phyloP scores from a whole-genome alignment of 1,140 invertebrate genomes.

The Achatina immaculata region DNA sequence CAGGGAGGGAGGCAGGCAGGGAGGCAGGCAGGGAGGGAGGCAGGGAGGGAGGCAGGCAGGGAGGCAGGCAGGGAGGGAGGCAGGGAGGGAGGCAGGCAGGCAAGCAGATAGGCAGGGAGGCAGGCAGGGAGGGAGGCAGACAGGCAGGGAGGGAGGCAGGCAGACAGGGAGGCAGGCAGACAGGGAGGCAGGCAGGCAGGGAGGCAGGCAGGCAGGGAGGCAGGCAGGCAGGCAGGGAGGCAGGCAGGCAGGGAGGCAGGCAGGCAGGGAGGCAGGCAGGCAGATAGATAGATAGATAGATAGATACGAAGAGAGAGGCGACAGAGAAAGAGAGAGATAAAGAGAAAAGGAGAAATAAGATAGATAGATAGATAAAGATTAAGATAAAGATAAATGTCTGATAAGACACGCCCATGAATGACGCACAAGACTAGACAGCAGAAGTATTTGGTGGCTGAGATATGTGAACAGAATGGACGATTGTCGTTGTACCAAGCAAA shows the following conservation, averaged over 20 bases:
- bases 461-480: too few species aligned
- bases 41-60: slow-evolving; percentile 33
- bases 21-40: slow-evolving; percentile 24
- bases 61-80: slow-evolving; percentile 50
- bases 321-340: too few species aligned
- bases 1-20: slow-evolving; percentile 36
- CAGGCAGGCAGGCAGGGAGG: slow-evolving; percentile 43
- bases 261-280: slow-evolving; percentile 41
- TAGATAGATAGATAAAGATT: slow-evolving; percentile 38
- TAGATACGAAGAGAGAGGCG: slow-evolving; percentile 58
- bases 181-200: slow-evolving; percentile 28
- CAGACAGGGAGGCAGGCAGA: neutral
- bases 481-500: too few species aligned
- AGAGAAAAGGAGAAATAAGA: too few species aligned
- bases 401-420: slow-evolving; percentile 24
- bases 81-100: slow-evolving; percentile 34
- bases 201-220: slow-evolving; percentile 33
- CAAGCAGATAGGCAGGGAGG: slow-evolving; percentile 34
- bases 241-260: slow-evolving; percentile 43
- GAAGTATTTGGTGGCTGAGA: too few species aligned
- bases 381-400: slow-evolving; percentile 45
- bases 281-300: slow-evolving; percentile 53
- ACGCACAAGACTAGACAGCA: slow-evolving; percentile 34
- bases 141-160: slow-evolving; percentile 31
- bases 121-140: slow-evolving; percentile 61